These are phyloP conservation scores for Leptopilina syphax DNA, from an alignment of 2,888 invertebrate species.

Conservation along the genomic window DNA sequence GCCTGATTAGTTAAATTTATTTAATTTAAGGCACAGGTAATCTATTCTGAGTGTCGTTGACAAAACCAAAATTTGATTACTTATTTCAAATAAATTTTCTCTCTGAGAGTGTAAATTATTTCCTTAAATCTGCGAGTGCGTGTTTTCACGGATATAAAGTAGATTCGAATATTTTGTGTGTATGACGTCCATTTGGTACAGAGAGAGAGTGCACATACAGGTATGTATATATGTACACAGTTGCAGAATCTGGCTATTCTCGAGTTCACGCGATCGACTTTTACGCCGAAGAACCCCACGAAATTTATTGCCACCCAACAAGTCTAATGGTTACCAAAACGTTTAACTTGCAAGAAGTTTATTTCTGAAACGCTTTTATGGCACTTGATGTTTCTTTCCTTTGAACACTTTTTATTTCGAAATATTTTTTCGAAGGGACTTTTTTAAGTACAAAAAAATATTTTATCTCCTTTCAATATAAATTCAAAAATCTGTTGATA, in stretches of 20 bases:
- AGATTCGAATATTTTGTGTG: neutral
- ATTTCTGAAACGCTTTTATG: conserved; percentile 33
- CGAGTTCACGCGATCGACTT: conserved; percentile 45
- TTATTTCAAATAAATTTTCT: no score
- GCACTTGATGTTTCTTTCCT: neutral
- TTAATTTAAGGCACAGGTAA: no score
- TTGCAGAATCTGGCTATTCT: conserved; percentile 42
- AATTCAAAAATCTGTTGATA: no score
- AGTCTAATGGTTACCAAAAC: conserved; percentile 18
- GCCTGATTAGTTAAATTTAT: no score
- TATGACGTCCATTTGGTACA: conserved; percentile 33
- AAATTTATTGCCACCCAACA: conserved; percentile 31
- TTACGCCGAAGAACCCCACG: conserved; percentile 32
- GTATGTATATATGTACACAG: conserved; percentile 15
- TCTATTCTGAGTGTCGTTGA: no score
- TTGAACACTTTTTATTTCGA: neutral
- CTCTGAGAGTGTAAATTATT: no score
- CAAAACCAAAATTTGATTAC: no score
- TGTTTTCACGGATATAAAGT: no score
- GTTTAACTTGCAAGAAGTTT: conserved; percentile 35
- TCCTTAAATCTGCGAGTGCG: no score
- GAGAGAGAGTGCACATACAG: neutral
- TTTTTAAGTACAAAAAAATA: neutral
- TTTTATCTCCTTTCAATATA: no score
- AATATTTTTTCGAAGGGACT: conserved; percentile 11